Conservation (phyloP, 2,888 invertebrate genomes). For the Chouioia cunea region DNA sequence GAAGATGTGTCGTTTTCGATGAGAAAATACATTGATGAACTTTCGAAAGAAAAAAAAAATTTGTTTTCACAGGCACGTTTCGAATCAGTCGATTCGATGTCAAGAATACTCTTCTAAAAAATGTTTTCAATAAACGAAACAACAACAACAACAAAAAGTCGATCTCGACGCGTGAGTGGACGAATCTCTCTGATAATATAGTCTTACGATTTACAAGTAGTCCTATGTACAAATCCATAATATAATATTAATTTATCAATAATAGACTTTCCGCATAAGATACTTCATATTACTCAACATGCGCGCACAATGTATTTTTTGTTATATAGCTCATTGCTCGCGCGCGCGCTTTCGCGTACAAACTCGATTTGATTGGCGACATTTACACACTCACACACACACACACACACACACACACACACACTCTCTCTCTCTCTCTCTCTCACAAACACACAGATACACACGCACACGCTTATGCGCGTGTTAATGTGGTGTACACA, state of each 20-base stretch:
- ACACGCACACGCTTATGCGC: background rate
- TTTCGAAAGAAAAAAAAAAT: slow-evolving; percentile 19
- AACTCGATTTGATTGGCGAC: slow-evolving; percentile 37
- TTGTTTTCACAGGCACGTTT: background rate
- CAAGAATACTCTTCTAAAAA: too few species aligned
- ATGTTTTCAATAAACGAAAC: too few species aligned
- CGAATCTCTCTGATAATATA: slow-evolving; percentile 60
- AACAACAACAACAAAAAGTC: slow-evolving; percentile 24
- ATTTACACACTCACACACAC: slow-evolving; percentile 14
- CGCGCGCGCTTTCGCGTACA: slow-evolving; percentile 24
- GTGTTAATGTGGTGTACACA: too few species aligned
- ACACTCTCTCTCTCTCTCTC: too few species aligned
- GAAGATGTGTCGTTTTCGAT: slow-evolving; percentile 14
- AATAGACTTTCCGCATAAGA: slow-evolving; percentile 42
- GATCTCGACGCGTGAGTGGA: slow-evolving; percentile 48
- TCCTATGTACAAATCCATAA: slow-evolving; percentile 65
- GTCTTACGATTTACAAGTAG: slow-evolving; percentile 57
- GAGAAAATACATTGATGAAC: slow-evolving; percentile 18
- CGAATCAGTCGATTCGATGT: too few species aligned
- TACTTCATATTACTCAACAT: background rate
- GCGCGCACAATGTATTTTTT: slow-evolving; percentile 29
- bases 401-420: slow-evolving; percentile 5
- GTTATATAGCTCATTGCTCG: slow-evolving; percentile 30
- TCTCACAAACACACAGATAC: too few species aligned
- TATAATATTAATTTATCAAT: slow-evolving; percentile 63